Evolutionary conservation across 1,140 invertebrate genomes (phyloP).

Genomic region (Drosophila yakuba): DNA sequence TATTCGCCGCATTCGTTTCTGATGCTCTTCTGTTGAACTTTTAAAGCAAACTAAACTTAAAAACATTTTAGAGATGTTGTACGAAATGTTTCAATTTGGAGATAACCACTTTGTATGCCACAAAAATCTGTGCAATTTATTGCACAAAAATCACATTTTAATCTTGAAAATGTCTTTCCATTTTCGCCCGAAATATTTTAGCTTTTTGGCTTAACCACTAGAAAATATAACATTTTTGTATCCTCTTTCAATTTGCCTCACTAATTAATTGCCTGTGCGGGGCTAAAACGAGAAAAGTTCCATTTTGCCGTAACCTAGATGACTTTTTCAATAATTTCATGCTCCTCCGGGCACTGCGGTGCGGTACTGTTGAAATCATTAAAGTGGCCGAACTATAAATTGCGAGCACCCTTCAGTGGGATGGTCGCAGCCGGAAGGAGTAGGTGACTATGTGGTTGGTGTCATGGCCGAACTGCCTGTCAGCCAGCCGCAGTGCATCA

Average conservation of each 20-base stretch:
- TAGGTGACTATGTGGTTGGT: constrained; percentile 31
- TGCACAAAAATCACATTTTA: constrained; percentile 18
- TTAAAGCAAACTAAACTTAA: constrained; percentile 1
- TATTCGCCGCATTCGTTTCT: background rate
- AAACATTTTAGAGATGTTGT: background rate
- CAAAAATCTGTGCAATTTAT: no score
- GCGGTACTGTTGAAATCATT: constrained; percentile 22
- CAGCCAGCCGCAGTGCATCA: constrained; percentile 49
- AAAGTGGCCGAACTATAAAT: constrained; percentile 41
- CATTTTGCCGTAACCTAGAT: constrained; percentile 1
- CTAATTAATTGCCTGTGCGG: constrained; percentile 33
- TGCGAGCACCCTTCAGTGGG: constrained; percentile 5
- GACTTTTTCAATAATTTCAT: constrained; percentile 37
- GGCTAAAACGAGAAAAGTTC: constrained; percentile 3
- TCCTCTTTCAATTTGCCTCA: constrained; percentile 9
- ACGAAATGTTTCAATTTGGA: background rate
- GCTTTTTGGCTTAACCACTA: background rate
- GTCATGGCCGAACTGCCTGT: constrained; percentile 40
- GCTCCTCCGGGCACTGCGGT: constrained; percentile 18
- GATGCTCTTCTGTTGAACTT: constrained; percentile 11
- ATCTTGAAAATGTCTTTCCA: constrained; percentile 2
- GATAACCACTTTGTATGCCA: no score
- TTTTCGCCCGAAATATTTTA: background rate
- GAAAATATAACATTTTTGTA: constrained; percentile 5
- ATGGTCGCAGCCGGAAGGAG: background rate